phyloP scores from a whole-genome alignment of 2,113 vertebrate genomes.

The Syrmaticus mikado region DNA sequence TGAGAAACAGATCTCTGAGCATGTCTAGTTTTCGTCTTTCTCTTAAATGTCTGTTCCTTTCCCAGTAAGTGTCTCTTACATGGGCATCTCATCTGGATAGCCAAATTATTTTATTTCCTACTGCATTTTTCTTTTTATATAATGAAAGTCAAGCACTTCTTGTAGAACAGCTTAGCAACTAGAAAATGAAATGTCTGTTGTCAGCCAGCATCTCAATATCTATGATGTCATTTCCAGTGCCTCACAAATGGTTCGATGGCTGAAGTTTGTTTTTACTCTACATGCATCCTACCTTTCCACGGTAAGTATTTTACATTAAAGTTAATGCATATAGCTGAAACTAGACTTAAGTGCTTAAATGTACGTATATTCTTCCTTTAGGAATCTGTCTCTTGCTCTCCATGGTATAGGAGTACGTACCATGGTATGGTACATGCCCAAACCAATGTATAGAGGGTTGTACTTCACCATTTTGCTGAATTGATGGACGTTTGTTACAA shows the following conservation, averaged over 20 bases:
- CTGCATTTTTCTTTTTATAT: background rate
- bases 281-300: conserved; percentile 97
- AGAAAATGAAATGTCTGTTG: background rate
- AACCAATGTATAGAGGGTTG: background rate
- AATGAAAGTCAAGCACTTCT: background rate
- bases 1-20: background rate
- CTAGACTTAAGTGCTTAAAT: background rate
- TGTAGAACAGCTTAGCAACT: background rate
- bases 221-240: conserved; percentile 78
- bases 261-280: conserved; percentile 90
- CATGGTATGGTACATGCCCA: background rate
- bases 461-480: background rate
- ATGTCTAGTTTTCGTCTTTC: background rate
- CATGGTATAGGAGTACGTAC: no score
- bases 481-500: background rate
- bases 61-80: background rate
- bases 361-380: background rate
- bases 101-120: background rate
- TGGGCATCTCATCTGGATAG: background rate
- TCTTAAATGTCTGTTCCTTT: background rate
- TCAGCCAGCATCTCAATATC: background rate
- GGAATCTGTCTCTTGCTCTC: background rate
- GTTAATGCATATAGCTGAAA: background rate
- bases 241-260: conserved; percentile 90
- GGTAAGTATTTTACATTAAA: conserved; percentile 80